Evolutionary conservation across 2,113 vertebrate genomes (phyloP).

Genomic region (Polypterus senegalus): DNA sequence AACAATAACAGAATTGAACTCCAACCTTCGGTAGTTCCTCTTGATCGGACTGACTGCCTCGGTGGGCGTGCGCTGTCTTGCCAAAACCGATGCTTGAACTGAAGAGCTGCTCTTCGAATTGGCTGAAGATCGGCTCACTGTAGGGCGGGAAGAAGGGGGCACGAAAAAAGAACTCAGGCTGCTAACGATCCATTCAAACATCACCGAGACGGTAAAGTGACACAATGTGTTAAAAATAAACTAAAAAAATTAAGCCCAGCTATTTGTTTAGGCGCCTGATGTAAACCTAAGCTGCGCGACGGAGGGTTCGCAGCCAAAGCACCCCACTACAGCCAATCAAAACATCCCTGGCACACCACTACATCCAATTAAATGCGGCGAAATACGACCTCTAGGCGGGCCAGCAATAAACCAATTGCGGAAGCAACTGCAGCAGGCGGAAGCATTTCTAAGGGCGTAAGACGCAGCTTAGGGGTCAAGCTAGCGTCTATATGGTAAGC

Average conservation of each 20-base stretch:
- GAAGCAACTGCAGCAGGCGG: no score
- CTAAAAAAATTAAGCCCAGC: conserved; percentile 33
- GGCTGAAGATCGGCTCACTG: conserved; percentile 32
- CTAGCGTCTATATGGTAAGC: no score
- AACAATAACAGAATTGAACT: not conserved
- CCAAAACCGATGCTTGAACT: conserved; percentile 4
- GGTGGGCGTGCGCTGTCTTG: conserved; percentile 22
- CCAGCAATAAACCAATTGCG: no score
- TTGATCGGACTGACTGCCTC: conserved; percentile 41
- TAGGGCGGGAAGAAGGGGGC: conserved; percentile 35
- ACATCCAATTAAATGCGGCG: no score
- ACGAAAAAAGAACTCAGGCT: conserved; percentile 59
- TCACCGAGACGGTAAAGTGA: conserved; percentile 33
- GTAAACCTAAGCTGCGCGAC: conserved; percentile 21
- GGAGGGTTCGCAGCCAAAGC: no score
- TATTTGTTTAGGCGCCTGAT: conserved; percentile 40
- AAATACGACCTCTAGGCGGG: no score
- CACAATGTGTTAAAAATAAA: conserved; percentile 13
- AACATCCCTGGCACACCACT: no score
- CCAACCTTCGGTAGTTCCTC: conserved; percentile 55
- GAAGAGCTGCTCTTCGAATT: conserved; percentile 20
- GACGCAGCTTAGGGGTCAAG: no score
- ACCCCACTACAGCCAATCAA: no score
- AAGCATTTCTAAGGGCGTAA: no score
- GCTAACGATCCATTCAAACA: conserved; percentile 67